Evolutionary conservation across 1,140 invertebrate genomes (phyloP), one percentile per base, ranked within the genome.

Genomic region (Lepidostoma basale): DNA sequence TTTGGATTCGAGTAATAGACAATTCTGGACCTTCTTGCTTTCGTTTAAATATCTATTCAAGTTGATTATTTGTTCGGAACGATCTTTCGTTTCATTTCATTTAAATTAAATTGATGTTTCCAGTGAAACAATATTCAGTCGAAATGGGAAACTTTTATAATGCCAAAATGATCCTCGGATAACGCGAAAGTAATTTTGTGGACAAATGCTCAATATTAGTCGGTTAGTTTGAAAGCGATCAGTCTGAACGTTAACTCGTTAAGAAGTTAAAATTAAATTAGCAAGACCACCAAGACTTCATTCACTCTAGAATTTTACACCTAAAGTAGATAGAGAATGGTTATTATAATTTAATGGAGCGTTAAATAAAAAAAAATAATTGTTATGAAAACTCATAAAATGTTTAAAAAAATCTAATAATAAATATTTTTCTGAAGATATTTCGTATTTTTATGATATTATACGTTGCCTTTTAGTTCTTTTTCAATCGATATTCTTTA

Each of bases 191-290:
- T 16, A 40, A 40, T 16, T 40, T n/a, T n/a, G 45, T 47, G 30
- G 6, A 6, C 5, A 6, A 5, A 12, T 33, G 30, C 30, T 33
- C 6, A 33, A 33, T 33, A 6, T 33, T 12, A 33, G 22, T 39
- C 16, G 36, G 18, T 33, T 58, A 36, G n/a, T 39, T 58, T 20
- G 16, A 3, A 58, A 59, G n/a, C 23, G 3, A 30, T 28, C 25
- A 14, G 25, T 3, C 16, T 18, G 52, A 33, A 16, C 33, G 52
- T 59, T 20, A 59, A 59, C 36, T 22, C 12, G 26, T 16, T 6
- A 14, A 36, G 54, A 59, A 59, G 33, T 22, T 39, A 12, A 45
- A 44, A 28, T 62, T 20, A 26, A 62, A 60, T 60, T 42, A 42
- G 10, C 20, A 9, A 4, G 26, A 44, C 25, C 40, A 44, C 5